Conservation (phyloP, 2,113 vertebrate genomes). For the Astur gentilis region DNA sequence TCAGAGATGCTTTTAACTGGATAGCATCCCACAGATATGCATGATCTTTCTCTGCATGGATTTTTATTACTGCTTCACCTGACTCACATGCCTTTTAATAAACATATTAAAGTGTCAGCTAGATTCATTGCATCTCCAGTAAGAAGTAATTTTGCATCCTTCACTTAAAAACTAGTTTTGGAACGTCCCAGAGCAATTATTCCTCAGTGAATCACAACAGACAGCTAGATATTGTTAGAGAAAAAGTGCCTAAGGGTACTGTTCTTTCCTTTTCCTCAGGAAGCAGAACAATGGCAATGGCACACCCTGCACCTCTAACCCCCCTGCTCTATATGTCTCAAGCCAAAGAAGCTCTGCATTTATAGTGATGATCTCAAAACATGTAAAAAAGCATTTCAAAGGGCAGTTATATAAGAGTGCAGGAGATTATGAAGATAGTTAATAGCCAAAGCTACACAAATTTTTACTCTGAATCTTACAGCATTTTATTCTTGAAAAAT, state of each 20-base stretch:
- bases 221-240: not conserved
- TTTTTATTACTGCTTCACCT: slow-evolving; percentile 54
- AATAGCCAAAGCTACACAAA: not conserved
- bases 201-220: slow-evolving; percentile 11
- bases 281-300: not conserved
- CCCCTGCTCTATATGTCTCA: not conserved
- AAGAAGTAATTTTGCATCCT: slow-evolving; percentile 27
- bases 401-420: not conserved
- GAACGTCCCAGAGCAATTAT: slow-evolving; percentile 8
- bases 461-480: not conserved
- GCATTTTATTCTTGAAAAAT: not conserved
- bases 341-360: not conserved
- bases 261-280: not conserved
- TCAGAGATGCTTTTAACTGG: slow-evolving; percentile 32
- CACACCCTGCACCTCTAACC: not conserved
- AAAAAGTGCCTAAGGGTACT: not conserved
- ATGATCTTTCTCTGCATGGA: slow-evolving; percentile 3
- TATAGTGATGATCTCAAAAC: not conserved
- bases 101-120: slow-evolving; percentile 27
- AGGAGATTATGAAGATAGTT: not conserved
- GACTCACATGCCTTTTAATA: slow-evolving; percentile 43
- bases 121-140: slow-evolving; percentile 19
- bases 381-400: not conserved
- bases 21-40: slow-evolving; percentile 8
- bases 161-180: slow-evolving; percentile 34